Evolutionary conservation across 2,888 invertebrate genomes (phyloP), one percentile per base, ranked within the genome.

Genomic region (Drosophila barbarae): DNA sequence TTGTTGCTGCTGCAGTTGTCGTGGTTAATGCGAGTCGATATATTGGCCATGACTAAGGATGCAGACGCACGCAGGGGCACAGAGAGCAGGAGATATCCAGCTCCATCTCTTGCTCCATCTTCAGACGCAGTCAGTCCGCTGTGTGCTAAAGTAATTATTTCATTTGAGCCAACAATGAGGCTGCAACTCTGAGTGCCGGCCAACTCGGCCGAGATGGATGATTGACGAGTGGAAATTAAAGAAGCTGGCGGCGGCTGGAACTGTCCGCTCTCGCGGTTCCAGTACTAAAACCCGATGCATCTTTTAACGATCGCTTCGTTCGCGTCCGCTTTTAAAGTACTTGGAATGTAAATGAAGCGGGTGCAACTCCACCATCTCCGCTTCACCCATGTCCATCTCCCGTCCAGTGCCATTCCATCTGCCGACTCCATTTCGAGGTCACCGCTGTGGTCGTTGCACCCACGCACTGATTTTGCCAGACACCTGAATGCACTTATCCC

Each of bases 61-160:
- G 73, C 68, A 59, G 50, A 60, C 57, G 61, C 36, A 64, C 44
- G 38, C 36, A 73, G 44, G 52, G 38, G 44, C 32, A 46, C 44
- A 41, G 23, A 52, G 18, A 53, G 15, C 30, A 34, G 53, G 13
- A 54, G 18, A 47, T 32, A 47, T 47, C 30, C 46, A 47, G 46
- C 30, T 47, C 46, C 28, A 15, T 15, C 42, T 47, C 30, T 30
- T 32, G 46, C 30, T 47, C 46, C 28, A 15, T 15, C 42, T 23
- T 34, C 28, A 54, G 39, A 38, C 39, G 23, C 59, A 50, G 72
- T 53, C 72, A 67, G 75, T 63, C 73, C 80, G 69, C 73, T 75
- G 85, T 83, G 70, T 83, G 86, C 85, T 77, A 77, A 83, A 85
- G 86, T 87, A 87, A 87, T 85, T 85, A 85, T 87, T 87, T 85